A percentile compares a stretch with the other conserved stretches of the same genome.
Conservation (phyloP, 2,888 invertebrate genomes). For the Rhodophaea formosa region DNA sequence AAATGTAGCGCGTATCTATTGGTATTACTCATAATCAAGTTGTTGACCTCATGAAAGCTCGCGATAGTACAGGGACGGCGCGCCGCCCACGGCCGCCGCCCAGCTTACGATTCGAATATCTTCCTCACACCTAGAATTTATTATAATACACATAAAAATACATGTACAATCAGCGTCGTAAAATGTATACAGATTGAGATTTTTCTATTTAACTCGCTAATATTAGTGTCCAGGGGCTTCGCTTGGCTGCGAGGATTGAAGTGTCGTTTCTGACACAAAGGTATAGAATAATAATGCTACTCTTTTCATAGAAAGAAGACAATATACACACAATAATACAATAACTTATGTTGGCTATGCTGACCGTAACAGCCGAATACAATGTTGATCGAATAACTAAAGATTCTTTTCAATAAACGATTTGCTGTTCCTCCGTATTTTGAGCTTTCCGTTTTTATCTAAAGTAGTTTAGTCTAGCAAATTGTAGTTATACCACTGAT, state of each 20-base stretch:
- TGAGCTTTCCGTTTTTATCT: no score
- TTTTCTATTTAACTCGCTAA: slow-evolving; percentile 10
- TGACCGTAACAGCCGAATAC: no score
- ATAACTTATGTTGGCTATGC: no score
- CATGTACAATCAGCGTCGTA: slow-evolving; percentile 8
- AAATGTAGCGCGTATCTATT: slow-evolving; percentile 19
- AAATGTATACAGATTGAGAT: slow-evolving; percentile 7
- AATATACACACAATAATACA: no score
- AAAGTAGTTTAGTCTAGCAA: no score
- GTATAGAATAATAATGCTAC: no score
- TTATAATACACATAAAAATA: slow-evolving; percentile 14
- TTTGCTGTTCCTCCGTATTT: no score
- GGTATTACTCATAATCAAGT: slow-evolving; percentile 29
- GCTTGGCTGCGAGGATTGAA: neutral
- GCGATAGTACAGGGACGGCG: slow-evolving; percentile 32
- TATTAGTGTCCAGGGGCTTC: slow-evolving; percentile 9
- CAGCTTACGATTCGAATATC: slow-evolving; percentile 25
- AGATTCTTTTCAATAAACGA: no score
- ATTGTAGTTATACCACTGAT: no score
- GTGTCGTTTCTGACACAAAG: neutral
- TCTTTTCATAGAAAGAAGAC: no score
- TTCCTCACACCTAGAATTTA: slow-evolving; percentile 17
- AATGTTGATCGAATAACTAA: no score
- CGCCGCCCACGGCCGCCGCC: slow-evolving; percentile 35
- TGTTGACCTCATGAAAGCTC: slow-evolving; percentile 34